Evolutionary conservation across 2,113 vertebrate genomes (phyloP).

Genomic region (Felis catus): F.catus_Fca126_mat1.0 CM031419.1:43339001-43339500

Average conservation of each 20-base stretch:
- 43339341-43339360: neutral
- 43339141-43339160: neutral
- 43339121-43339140: neutral
- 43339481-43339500: no score
- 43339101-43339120: neutral
- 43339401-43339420: neutral
- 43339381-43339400: neutral
- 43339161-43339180: neutral
- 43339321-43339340: neutral
- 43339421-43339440: no score
- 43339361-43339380: neutral
- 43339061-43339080: neutral
- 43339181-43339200: neutral
- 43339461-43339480: no score
- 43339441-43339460: no score
- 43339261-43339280: neutral
- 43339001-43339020: neutral
- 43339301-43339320: neutral
- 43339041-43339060: neutral
- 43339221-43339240: neutral
- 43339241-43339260: neutral
- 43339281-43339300: neutral
- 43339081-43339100: rapidly evolving
- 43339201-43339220: neutral
- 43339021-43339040: neutral